A percentile compares a stretch with the other conserved stretches of the same genome.
Evolutionary conservation across 2,888 invertebrate species (phyloP).

Genomic region (Scotopteryx bipunctaria): DNA sequence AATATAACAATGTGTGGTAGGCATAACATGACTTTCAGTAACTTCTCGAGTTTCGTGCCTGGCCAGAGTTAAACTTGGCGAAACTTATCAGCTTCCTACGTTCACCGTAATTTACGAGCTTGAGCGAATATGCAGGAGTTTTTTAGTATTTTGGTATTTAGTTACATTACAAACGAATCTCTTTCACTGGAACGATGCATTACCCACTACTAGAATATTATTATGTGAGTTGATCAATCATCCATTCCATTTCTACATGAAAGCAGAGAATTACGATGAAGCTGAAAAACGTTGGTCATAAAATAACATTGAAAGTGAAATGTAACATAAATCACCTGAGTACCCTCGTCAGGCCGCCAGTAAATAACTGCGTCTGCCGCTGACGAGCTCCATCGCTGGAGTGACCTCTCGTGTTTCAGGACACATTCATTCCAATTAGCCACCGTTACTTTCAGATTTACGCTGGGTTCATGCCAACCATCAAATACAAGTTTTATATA

Average conservation of each 20-base stretch:
- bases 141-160: too few species aligned
- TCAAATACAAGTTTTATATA: not conserved
- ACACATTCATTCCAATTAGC: conserved; percentile 22
- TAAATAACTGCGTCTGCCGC: conserved; percentile 65
- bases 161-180: too few species aligned
- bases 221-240: too few species aligned
- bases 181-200: too few species aligned
- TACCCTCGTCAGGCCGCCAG: conserved; percentile 67
- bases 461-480: not conserved
- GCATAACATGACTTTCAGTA: conserved; percentile 10
- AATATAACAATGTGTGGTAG: conserved; percentile 11
- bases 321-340: conserved; percentile 73
- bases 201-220: too few species aligned
- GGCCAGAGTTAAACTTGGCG: conserved; percentile 11
- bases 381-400: conserved; percentile 46
- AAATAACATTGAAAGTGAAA: conserved; percentile 67
- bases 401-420: conserved; percentile 17
- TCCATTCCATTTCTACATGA: not conserved
- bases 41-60: conserved; percentile 12
- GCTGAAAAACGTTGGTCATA: conserved; percentile 45
- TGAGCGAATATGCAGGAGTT: conserved; percentile 25
- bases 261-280: conserved; percentile 5
- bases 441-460: conserved; percentile 16
- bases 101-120: conserved; percentile 18
- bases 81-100: conserved; percentile 10